phyloP scores from a whole-genome alignment of 2,797 vertebrate genomes.

The Sciurus carolinensis region DNA sequence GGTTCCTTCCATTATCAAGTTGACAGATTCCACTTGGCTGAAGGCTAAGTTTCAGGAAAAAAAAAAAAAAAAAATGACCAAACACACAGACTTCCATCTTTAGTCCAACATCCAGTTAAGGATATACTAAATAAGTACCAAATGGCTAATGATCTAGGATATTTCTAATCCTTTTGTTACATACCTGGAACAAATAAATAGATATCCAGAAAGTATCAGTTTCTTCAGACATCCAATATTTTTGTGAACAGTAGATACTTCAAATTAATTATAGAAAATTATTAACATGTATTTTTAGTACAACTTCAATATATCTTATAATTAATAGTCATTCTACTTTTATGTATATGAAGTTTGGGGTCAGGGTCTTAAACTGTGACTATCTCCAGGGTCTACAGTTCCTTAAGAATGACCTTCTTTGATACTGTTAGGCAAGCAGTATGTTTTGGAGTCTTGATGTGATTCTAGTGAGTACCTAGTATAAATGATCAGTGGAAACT shows the following conservation, averaged over 20 bases:
- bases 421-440: neutral
- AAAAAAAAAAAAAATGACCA: constrained; percentile 5
- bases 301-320: neutral
- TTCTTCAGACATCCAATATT: neutral
- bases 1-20: constrained; percentile 1
- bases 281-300: neutral
- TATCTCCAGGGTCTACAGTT: neutral
- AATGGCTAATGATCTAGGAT: neutral
- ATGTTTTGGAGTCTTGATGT: neutral
- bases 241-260: neutral
- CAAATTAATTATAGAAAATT: constrained; percentile 3
- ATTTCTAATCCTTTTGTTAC: neutral
- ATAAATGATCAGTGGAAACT: neutral
- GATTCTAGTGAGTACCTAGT: neutral
- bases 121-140: neutral
- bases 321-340: neutral
- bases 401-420: neutral
- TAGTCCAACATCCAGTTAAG: neutral
- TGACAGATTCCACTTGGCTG: constrained; percentile 29
- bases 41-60: neutral
- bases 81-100: neutral
- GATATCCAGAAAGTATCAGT: neutral
- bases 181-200: neutral
- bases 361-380: neutral
- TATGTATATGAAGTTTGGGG: neutral